Conservation (phyloP, 2,113 vertebrate species). For the Fulica atra region DNA sequence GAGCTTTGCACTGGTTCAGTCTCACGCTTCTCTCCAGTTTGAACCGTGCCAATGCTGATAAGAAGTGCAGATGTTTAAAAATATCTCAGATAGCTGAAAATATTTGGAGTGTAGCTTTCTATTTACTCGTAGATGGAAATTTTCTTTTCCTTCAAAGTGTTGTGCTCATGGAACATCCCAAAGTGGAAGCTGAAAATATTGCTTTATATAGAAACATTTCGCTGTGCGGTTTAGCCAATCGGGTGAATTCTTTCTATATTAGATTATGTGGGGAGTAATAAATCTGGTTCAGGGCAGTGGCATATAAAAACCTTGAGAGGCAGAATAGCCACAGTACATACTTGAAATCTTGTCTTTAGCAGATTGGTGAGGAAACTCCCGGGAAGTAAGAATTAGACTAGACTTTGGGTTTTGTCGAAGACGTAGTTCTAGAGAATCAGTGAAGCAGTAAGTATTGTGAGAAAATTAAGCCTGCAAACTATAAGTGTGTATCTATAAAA, state of each 20-base stretch:
- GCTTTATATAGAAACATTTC: slow-evolving; percentile 63
- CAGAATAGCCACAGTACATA: background rate
- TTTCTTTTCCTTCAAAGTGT: slow-evolving; percentile 22
- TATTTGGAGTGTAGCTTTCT: background rate
- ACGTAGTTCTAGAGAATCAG: background rate
- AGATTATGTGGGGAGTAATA: slow-evolving; percentile 61
- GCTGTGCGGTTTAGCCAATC: slow-evolving; percentile 48
- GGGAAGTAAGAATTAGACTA: slow-evolving; percentile 3
- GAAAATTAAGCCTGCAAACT: background rate
- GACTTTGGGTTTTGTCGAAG: background rate
- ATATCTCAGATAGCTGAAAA: slow-evolving; percentile 19
- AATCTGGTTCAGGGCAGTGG: slow-evolving; percentile 39
- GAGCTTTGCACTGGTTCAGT: background rate
- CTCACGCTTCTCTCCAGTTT: background rate
- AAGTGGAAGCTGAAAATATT: slow-evolving; percentile 51
- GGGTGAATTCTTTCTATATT: slow-evolving; percentile 59
- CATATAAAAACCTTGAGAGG: slow-evolving; percentile 35
- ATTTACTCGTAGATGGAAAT: slow-evolving; percentile 30
- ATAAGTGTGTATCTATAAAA: background rate
- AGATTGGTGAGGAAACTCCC: background rate
- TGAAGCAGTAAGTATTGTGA: slow-evolving; percentile 50
- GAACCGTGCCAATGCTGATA: background rate
- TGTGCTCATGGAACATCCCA: slow-evolving; percentile 25
- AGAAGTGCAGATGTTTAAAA: slow-evolving; percentile 39
- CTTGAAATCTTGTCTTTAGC: background rate